Percentiles rank a stretch among this genome's conserved stretches.
Conservation (phyloP, 2,113 vertebrate genomes). For the Bolborhynchus lineola region DNA sequence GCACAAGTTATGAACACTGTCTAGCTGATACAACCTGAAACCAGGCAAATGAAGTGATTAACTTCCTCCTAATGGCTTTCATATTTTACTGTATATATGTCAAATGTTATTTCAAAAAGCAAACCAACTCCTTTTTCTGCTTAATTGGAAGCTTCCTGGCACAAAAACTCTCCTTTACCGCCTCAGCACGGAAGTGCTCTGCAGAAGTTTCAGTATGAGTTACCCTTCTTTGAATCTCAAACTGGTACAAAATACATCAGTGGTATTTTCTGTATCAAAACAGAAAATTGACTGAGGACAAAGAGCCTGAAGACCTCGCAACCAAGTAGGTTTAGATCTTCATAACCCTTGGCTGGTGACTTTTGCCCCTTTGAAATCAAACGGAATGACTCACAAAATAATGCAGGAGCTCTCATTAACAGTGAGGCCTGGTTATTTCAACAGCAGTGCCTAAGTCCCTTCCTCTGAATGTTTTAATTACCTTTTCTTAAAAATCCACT, state of each 20-base stretch:
- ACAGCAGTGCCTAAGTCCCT: background rate
- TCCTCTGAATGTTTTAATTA: background rate
- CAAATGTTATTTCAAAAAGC: slow-evolving; percentile 12
- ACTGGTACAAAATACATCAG: background rate
- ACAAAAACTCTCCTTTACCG: background rate
- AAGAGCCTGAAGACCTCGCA: background rate
- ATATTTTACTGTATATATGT: background rate
- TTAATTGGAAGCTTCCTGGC: slow-evolving; percentile 50
- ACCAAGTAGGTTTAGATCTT: background rate
- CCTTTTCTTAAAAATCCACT: background rate
- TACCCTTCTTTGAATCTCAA: slow-evolving; percentile 12
- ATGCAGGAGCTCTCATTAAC: background rate
- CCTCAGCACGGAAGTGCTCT: slow-evolving; percentile 12
- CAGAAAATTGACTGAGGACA: background rate
- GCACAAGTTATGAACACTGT: accelerated
- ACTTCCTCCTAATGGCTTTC: background rate
- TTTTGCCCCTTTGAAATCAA: background rate
- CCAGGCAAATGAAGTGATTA: background rate
- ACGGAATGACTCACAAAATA: background rate
- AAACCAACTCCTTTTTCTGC: slow-evolving; percentile 28
- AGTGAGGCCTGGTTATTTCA: background rate
- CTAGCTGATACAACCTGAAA: slow-evolving; percentile 5
- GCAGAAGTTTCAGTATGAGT: slow-evolving; percentile 57
- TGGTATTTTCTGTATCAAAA: slow-evolving; percentile 8
- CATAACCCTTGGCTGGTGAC: background rate